Conservation (phyloP, 2,888 invertebrate genomes). For the Panzeria rudis region DNA sequence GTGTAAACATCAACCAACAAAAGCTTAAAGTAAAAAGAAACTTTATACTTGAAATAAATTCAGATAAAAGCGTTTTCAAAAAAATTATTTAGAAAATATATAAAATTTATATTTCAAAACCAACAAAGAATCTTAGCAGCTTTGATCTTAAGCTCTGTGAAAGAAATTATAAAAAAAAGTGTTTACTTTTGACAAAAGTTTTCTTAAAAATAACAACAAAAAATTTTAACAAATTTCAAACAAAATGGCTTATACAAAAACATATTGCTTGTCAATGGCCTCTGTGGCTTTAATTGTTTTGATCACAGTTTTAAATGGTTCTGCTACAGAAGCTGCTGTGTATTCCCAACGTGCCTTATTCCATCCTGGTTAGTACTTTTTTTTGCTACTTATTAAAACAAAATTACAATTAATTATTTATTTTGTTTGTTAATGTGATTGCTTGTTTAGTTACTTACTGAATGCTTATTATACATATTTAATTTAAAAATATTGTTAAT, state of each 20-base stretch:
- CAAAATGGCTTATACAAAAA: conserved; percentile 78
- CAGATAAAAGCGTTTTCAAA: background rate
- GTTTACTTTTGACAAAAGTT: background rate
- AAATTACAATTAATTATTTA: conserved; percentile 15
- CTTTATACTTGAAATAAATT: conserved; percentile 3
- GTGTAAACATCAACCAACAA: conserved; percentile 36
- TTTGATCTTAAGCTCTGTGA: conserved; percentile 1
- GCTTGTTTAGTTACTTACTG: conserved; percentile 39
- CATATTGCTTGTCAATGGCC: conserved; percentile 76
- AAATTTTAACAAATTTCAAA: conserved; percentile 11
- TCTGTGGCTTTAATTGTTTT: conserved; percentile 75
- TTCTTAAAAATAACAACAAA: conserved; percentile 24
- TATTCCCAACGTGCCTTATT: conserved; percentile 79
- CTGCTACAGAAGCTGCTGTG: conserved; percentile 78
- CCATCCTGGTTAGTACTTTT: conserved; percentile 81
- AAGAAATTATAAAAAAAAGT: conserved; percentile 23
- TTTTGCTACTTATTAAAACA: conserved; percentile 27
- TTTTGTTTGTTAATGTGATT: conserved; percentile 13
- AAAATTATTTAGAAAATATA: conserved; percentile 2
- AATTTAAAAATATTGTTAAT: conserved; percentile 19
- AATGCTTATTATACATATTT: conserved; percentile 70
- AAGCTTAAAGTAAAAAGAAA: conserved; percentile 11
- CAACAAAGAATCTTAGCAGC: conserved; percentile 57
- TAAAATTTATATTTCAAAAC: conserved; percentile 20
- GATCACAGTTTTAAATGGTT: conserved; percentile 57